phyloP scores from a whole-genome alignment of 2,113 vertebrate species.

The Bettongia penicillata region DNA sequence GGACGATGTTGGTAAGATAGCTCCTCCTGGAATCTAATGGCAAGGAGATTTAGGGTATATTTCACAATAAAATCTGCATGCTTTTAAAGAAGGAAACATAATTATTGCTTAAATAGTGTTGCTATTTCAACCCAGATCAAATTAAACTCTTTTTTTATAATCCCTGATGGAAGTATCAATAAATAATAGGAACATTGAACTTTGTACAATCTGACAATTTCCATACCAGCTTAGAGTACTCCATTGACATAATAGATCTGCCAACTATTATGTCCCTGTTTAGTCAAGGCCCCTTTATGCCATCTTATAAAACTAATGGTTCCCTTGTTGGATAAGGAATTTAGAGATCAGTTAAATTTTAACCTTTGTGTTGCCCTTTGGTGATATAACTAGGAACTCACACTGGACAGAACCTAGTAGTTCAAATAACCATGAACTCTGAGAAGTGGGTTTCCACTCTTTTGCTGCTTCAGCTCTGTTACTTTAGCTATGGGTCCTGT shows the following conservation, averaged over 20 bases:
- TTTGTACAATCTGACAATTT: no score
- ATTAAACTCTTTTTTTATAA: no score
- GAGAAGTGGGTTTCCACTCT: neutral
- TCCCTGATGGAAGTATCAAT: no score
- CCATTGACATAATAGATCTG: neutral
- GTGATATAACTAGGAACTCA: neutral
- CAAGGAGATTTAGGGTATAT: no score
- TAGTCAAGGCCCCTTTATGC: neutral
- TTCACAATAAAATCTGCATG: no score
- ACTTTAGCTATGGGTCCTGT: neutral
- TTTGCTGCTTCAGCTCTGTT: neutral
- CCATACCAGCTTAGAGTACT: no score
- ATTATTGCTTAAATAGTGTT: no score
- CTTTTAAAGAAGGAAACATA: no score
- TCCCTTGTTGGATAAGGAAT: neutral
- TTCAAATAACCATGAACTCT: neutral
- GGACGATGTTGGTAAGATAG: no score
- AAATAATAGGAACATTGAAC: no score
- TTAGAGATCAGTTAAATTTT: neutral
- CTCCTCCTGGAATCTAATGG: no score
- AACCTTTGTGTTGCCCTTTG: neutral
- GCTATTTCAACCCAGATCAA: no score
- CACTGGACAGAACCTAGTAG: neutral
- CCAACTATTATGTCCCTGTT: neutral
- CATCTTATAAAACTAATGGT: neutral